Conservation (phyloP, 2,113 vertebrate species). For the Sisor rabdophorus region DNA sequence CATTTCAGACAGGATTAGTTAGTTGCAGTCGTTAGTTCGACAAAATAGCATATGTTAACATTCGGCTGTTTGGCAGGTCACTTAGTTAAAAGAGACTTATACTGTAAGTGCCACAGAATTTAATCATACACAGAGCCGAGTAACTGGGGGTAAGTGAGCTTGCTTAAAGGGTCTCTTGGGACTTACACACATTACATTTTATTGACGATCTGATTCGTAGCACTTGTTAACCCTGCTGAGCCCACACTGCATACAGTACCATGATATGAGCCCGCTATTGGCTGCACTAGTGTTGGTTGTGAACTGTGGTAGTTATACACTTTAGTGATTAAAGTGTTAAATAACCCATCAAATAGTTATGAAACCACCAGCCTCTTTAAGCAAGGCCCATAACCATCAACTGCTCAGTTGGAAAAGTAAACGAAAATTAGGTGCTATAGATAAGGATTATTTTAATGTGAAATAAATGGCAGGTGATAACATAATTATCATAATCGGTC, state of each 20-base stretch:
- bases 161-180: background rate
- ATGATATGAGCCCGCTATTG: background rate
- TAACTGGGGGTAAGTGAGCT: background rate
- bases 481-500: too few species aligned
- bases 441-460: too few species aligned
- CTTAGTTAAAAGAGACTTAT: background rate
- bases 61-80: background rate
- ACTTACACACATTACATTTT: background rate
- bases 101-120: background rate
- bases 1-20: background rate
- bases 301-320: too few species aligned
- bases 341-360: too few species aligned
- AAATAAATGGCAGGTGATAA: too few species aligned
- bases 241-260: background rate
- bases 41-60: background rate
- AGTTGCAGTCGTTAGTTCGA: conserved; percentile 7
- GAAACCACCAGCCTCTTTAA: too few species aligned
- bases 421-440: too few species aligned
- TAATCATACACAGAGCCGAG: background rate
- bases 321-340: too few species aligned
- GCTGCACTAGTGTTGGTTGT: too few species aligned
- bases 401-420: too few species aligned
- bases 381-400: too few species aligned
- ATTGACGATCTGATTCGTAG: background rate
- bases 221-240: background rate